These are phyloP conservation scores for Carassius gibelio DNA, from an alignment of 2,113 vertebrate genomes.

Conservation along the genomic window DNA sequence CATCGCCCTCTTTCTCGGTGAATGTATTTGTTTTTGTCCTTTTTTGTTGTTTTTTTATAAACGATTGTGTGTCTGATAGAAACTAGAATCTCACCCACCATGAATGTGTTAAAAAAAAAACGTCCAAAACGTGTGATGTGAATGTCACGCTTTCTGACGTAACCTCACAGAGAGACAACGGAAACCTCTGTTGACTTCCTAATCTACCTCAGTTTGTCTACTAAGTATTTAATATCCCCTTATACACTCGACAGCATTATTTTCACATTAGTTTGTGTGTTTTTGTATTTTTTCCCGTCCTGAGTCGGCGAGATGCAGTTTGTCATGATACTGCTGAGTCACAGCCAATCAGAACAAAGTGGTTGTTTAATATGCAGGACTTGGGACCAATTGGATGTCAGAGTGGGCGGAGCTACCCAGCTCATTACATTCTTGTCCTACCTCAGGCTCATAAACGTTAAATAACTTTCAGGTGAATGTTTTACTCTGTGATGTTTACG, in stretches of 20 bases:
- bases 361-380: background rate
- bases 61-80: conserved; percentile 62
- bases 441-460: no score
- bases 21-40: conserved; percentile 56
- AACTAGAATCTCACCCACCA: conserved; percentile 77
- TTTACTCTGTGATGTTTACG: background rate
- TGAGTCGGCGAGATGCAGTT: no score
- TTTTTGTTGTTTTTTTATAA: conserved; percentile 15
- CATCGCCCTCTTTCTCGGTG: conserved; percentile 55
- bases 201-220: conserved; percentile 92
- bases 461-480: background rate
- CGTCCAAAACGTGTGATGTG: conserved; percentile 77
- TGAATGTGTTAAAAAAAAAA: conserved; percentile 75
- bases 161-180: conserved; percentile 79
- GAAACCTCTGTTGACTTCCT: conserved; percentile 74
- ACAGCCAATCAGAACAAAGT: conserved; percentile 1
- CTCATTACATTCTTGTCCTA: background rate
- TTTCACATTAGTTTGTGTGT: conserved; percentile 73
- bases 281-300: background rate
- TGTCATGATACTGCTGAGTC: background rate
- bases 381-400: background rate
- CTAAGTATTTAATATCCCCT: conserved; percentile 79
- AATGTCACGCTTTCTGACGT: conserved; percentile 74
- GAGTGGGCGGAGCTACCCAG: background rate
- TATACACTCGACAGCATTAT: conserved; percentile 78